Percentiles rank a stretch among this genome's conserved stretches.
phyloP scores from a whole-genome alignment of 2,797 vertebrate species.

The Chloroceryle inda region DNA sequence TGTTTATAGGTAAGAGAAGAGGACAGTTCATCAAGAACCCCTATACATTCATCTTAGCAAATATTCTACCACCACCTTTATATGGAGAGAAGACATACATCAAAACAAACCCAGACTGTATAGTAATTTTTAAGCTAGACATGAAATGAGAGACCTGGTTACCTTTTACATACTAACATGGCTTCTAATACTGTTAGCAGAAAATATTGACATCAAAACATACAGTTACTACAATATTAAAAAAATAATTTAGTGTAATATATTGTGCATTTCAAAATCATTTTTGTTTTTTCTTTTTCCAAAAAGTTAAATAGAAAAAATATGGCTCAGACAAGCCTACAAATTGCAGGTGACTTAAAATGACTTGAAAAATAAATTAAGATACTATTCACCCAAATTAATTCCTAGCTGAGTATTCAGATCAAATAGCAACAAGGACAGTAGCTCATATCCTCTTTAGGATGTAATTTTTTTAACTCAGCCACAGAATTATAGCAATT shows the following conservation, averaged over 20 bases:
- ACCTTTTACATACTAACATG: neutral
- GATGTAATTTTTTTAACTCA: conserved; percentile 21
- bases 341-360: conserved; percentile 48
- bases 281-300: neutral
- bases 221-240: conserved; percentile 7
- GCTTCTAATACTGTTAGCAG: neutral
- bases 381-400: conserved; percentile 25
- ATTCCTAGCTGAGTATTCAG: conserved; percentile 32
- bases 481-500: conserved; percentile 28
- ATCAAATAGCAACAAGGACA: conserved; percentile 22
- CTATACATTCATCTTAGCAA: neutral
- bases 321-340: conserved; percentile 1
- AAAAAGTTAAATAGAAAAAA: conserved; percentile 14
- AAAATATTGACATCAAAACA: conserved; percentile 7
- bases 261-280: neutral
- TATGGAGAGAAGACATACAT: neutral
- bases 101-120: neutral
- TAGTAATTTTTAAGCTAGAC: neutral
- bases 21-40: neutral
- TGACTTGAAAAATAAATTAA: conserved; percentile 50
- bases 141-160: neutral
- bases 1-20: neutral
- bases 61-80: neutral
- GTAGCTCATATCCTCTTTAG: conserved; percentile 2
- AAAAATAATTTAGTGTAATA: neutral